phyloP scores from a whole-genome alignment of 2,797 vertebrate species.

The Pantherophis vulpinus region DNA sequence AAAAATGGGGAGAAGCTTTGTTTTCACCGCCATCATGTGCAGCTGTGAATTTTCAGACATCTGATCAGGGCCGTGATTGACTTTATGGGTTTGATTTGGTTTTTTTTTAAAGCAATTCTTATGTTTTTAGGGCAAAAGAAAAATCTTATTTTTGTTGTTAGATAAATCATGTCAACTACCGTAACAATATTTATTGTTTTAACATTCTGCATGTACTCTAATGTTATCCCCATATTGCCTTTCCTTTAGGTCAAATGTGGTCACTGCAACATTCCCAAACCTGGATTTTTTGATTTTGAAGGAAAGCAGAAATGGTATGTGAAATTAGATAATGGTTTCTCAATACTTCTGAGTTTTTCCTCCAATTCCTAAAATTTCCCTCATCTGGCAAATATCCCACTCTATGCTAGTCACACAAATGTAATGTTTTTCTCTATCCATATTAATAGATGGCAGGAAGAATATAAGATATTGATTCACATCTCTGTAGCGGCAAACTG shows the following conservation, averaged over 20 bases:
- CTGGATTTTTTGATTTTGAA: conserved; percentile 97
- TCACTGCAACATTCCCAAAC: conserved; percentile 89
- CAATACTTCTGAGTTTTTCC: not conserved
- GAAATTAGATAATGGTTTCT: not conserved
- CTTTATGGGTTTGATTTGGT: not conserved
- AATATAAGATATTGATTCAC: not conserved
- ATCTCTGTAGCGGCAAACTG: not conserved
- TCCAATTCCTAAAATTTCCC: not conserved
- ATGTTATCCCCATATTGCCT: conserved; percentile 18
- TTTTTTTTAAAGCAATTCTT: not conserved
- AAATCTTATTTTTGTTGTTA: not conserved
- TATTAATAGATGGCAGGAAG: not conserved
- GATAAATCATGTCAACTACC: not conserved
- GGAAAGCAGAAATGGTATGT: conserved; percentile 97
- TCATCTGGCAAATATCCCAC: not conserved
- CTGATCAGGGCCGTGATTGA: not conserved
- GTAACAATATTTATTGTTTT: not conserved
- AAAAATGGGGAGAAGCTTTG: conserved; percentile 26
- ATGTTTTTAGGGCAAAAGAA: not conserved
- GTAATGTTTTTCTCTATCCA: not conserved
- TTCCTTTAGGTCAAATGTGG: conserved; percentile 88
- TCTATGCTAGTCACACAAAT: not conserved
- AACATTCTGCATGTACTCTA: conserved; percentile 20
- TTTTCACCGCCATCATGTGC: not conserved
- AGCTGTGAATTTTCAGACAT: not conserved